Evolutionary conservation across 2,113 vertebrate species (phyloP).

Genomic region (Arenaria interpres): DNA sequence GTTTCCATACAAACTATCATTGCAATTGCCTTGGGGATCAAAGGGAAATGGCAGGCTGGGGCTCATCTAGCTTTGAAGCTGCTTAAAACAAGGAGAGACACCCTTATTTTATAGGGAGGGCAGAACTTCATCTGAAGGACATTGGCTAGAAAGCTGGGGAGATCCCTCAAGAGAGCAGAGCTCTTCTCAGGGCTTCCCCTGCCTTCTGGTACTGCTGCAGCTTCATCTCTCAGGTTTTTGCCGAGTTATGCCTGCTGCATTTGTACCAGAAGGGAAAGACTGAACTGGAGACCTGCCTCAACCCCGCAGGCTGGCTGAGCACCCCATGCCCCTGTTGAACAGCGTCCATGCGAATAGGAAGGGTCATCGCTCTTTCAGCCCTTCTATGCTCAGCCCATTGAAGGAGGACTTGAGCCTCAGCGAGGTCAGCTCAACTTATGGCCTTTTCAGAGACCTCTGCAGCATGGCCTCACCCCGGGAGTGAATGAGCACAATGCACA

Average conservation of each 20-base stretch:
- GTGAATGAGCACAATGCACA: background rate
- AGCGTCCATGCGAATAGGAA: background rate
- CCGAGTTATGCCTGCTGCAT: background rate
- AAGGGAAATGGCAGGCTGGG: background rate
- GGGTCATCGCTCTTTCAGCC: background rate
- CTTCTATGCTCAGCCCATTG: background rate
- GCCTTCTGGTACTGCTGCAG: background rate
- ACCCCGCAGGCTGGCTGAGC: background rate
- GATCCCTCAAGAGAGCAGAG: background rate
- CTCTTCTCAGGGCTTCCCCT: background rate
- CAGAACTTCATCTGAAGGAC: background rate
- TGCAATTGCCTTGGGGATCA: too few species aligned
- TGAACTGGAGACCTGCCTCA: fast-evolving
- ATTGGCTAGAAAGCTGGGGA: background rate
- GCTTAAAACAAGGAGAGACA: background rate
- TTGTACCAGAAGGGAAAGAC: background rate
- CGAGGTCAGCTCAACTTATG: background rate
- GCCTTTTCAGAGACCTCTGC: background rate
- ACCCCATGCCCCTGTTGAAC: background rate
- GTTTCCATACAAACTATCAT: background rate
- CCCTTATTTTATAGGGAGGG: background rate
- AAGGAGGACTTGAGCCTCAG: background rate
- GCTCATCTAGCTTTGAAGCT: background rate
- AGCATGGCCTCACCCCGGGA: fast-evolving
- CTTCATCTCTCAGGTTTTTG: background rate